phyloP scores from a whole-genome alignment of 2,113 vertebrate genomes.

The Dinomys branickii region DNA sequence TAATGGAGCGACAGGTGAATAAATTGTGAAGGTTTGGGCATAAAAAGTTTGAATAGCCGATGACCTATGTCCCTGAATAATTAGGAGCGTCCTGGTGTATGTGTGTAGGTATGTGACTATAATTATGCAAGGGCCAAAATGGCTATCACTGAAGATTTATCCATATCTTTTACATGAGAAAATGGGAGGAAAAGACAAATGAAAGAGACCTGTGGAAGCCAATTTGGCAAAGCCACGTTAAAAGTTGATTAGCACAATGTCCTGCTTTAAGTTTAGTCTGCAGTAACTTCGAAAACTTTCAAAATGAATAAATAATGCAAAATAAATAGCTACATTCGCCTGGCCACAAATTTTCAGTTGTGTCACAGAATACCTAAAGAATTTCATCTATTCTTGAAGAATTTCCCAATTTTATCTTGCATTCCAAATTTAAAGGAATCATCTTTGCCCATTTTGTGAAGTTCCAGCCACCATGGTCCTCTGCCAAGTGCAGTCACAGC shows the following conservation, averaged over 20 bases:
- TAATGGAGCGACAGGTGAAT: not conserved
- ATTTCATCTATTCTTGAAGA: not conserved
- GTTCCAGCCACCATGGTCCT: not conserved
- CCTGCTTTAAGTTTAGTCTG: conserved; percentile 65
- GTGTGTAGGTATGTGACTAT: not conserved
- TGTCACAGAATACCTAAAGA: not conserved
- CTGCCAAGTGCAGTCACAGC: not conserved
- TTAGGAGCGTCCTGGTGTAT: not conserved
- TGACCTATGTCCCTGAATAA: not conserved
- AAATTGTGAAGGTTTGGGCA: not conserved
- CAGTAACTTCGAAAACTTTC: conserved; percentile 29
- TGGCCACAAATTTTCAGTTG: not conserved
- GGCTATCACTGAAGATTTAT: not conserved
- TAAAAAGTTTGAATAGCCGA: conserved; percentile 11
- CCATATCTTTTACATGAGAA: conserved; percentile 32
- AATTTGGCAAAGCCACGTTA: not conserved
- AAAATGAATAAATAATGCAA: conserved; percentile 54
- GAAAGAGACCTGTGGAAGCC: conserved; percentile 6
- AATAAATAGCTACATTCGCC: conserved; percentile 44
- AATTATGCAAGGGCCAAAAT: conserved; percentile 5
- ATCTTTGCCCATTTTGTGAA: not conserved
- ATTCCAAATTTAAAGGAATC: conserved; percentile 47
- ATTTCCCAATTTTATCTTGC: conserved; percentile 30
- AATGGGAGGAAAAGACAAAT: not conserved
- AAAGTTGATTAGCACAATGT: not conserved